Evolutionary conservation across 2,113 vertebrate species (phyloP), one percentile per base, ranked within the genome.

Genomic region (Thalassoma bifasciatum): DNA sequence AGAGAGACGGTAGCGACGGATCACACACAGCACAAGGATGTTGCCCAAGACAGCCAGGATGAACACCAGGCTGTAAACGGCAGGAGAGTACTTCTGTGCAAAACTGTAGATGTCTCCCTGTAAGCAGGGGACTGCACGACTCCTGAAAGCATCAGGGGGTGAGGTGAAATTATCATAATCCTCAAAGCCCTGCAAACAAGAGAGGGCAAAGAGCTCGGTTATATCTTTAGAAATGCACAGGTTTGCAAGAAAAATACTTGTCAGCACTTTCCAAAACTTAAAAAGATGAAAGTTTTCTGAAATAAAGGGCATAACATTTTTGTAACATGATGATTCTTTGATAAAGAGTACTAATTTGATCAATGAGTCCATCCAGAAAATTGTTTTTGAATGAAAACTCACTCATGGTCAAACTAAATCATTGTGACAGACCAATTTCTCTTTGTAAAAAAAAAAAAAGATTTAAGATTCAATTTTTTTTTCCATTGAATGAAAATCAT

Each of bases 21-120:
- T 91, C 38, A 98, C 95, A 4, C 92, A 88, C 66, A 97, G 76
- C 58, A 98, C 96, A 53, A 96, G 77, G 6, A 90, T 75, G 14
- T 98, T 98, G 16, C 96, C 96, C 17, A 95, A 47, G n/a, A 96
- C 11, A 0, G 87, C 90, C 50, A 95, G 79, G n/a, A 94, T 5
- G 12, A 93, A 86, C 3, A 96, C 81, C 51, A 96, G 11, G 5
- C 58, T 77, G 83, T 93, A 95, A 0, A 90, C 76, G 1, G 62
- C 44, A 0, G 93, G 94, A 19, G 87, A 72, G 53, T 92, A 95
- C 7, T 5, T 68, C 7, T 58, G 69, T 0, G 78, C 84, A 72
- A 95, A 94, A 0, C 34, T 0, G 19, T 89, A 88, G 19, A 81
- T 83, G 21, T 86, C 68, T 0, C 53, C 70, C 2, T 75, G 72